These are phyloP conservation scores for Ammospiza maritima DNA, from an alignment of 2,797 vertebrate genomes.

Conservation along the genomic window DNA sequence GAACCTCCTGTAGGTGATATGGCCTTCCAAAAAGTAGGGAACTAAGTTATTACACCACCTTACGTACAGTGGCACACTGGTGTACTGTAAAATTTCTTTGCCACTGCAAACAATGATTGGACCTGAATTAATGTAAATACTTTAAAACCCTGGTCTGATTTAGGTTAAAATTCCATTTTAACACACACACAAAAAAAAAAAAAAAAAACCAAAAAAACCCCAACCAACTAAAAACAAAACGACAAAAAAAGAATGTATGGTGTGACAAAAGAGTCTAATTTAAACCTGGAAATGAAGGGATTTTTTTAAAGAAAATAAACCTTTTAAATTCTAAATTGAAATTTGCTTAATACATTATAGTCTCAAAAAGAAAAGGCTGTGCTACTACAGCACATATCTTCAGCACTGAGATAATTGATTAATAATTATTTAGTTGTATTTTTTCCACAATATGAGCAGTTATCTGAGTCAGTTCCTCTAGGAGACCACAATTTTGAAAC, in stretches of 20 bases:
- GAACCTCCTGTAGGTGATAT: accelerated
- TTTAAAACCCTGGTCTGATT: not conserved
- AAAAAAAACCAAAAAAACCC: no score
- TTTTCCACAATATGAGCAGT: not conserved
- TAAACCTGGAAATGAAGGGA: no score
- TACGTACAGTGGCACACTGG: not conserved
- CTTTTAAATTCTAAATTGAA: not conserved
- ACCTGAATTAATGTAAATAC: not conserved
- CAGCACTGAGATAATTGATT: not conserved
- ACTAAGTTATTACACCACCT: not conserved
- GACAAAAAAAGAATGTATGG: not conserved
- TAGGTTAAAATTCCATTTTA: not conserved
- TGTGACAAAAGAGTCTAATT: not conserved
- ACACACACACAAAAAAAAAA: no score
- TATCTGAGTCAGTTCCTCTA: not conserved
- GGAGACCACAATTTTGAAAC: not conserved
- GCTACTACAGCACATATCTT: not conserved
- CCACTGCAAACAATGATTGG: not conserved
- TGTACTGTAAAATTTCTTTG: not conserved
- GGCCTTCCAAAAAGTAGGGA: not conserved
- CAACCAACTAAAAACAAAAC: no score
- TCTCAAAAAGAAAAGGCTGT: not conserved
- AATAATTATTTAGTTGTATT: not conserved
- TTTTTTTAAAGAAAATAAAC: not conserved
- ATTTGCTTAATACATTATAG: not conserved